A percentile compares a stretch with the other conserved stretches of the same genome.
phyloP scores from a whole-genome alignment of 2,797 vertebrate species.

The Lagorchestes hirsutus region DNA sequence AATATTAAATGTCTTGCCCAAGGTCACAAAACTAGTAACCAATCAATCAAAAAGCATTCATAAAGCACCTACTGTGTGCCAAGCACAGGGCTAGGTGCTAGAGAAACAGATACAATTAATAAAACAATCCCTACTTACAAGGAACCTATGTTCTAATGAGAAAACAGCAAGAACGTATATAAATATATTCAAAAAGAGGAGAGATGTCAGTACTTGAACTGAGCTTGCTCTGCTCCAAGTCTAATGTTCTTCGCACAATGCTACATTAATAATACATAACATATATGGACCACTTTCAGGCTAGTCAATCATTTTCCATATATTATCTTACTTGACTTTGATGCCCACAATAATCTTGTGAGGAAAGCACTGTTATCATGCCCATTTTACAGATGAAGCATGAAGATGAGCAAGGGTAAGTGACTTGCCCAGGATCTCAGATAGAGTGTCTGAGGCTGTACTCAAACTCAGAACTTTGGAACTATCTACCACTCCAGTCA shows the following conservation, averaged over 20 bases:
- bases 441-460: not conserved
- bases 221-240: not conserved
- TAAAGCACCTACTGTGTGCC: not conserved
- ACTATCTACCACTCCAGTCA: not conserved
- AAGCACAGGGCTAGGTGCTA: not conserved
- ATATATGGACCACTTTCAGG: not conserved
- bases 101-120: not conserved
- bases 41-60: not conserved
- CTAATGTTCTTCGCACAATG: not conserved
- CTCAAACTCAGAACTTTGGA: not conserved
- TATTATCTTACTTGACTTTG: not conserved
- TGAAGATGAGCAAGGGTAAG: not conserved
- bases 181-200: not conserved
- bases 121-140: not conserved
- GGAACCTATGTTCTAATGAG: not conserved
- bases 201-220: not conserved
- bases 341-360: not conserved
- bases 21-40: not conserved
- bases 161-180: not conserved
- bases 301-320: not conserved
- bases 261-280: not conserved
- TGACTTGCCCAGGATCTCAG: not conserved
- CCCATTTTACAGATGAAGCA: not conserved
- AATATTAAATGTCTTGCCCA: not conserved
- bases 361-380: not conserved